phyloP scores from a whole-genome alignment of 2,888 invertebrate genomes.

The Scaeva pyrastri region DNA sequence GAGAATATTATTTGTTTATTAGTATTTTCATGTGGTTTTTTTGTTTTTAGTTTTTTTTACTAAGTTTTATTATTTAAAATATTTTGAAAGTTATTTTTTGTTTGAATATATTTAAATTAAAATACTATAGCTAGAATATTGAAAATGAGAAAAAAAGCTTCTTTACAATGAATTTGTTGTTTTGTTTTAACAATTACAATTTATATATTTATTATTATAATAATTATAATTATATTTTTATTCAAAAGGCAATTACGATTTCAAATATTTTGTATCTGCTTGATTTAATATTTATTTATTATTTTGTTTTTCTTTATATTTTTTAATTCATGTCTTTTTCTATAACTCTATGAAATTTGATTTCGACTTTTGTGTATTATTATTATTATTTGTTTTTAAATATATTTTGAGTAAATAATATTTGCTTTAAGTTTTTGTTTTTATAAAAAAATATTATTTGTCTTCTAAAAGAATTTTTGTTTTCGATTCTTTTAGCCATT shows the following conservation, averaged over 20 bases:
- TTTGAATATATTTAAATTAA: conserved; percentile 14
- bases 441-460: conserved; percentile 72
- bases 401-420: conserved; percentile 46
- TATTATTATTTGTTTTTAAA: conserved; percentile 20
- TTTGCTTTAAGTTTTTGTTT: conserved; percentile 28
- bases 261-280: conserved; percentile 58
- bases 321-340: conserved; percentile 20
- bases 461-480: conserved; percentile 51
- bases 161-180: conserved; percentile 34
- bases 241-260: conserved; percentile 71
- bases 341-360: conserved; percentile 65
- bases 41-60: conserved; percentile 65
- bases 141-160: conserved; percentile 34
- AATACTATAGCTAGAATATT: conserved; percentile 22
- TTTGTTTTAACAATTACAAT: conserved; percentile 59
- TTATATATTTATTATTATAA: conserved; percentile 49
- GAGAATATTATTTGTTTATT: conserved; percentile 76
- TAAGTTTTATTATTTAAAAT: conserved; percentile 48
- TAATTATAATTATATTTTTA: conserved; percentile 54
- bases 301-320: conserved; percentile 32
- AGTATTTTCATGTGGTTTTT: conserved; percentile 73
- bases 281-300: conserved; percentile 5
- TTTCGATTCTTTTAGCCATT: conserved; percentile 39
- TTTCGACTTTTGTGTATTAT: conserved; percentile 48
- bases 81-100: conserved; percentile 7